phyloP scores from a whole-genome alignment of 2,113 vertebrate genomes.

The Morone saxatilis region DNA sequence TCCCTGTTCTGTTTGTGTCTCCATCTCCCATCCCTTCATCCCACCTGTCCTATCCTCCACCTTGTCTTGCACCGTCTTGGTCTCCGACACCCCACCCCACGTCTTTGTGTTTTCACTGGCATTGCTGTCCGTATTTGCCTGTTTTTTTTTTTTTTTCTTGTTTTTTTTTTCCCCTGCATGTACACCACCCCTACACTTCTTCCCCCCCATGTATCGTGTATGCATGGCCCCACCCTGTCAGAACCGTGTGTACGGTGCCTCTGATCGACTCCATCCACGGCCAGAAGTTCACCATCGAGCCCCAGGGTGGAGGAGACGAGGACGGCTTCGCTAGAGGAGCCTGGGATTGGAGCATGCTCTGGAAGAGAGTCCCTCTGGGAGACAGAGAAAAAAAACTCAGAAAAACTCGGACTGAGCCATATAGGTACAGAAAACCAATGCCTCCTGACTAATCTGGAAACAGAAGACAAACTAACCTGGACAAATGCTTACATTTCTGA shows the following conservation, averaged over 20 bases:
- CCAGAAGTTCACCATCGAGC: slow-evolving; percentile 89
- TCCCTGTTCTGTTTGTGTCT: slow-evolving; percentile 79
- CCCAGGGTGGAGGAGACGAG: slow-evolving; percentile 97
- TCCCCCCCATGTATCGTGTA: slow-evolving; percentile 45
- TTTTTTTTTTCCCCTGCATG: slow-evolving; percentile 4
- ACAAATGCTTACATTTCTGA: not conserved
- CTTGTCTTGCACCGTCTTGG: slow-evolving; percentile 40
- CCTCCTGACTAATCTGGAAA: slow-evolving; percentile 20
- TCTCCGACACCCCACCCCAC: slow-evolving; percentile 41
- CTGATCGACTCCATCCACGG: slow-evolving; percentile 98
- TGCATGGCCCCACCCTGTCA: slow-evolving; percentile 79
- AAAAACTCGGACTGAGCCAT: slow-evolving; percentile 96
- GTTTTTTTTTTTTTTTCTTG: not conserved
- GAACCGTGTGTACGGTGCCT: slow-evolving; percentile 97
- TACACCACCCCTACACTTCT: slow-evolving; percentile 10
- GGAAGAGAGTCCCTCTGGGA: slow-evolving; percentile 97
- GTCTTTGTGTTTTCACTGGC: slow-evolving; percentile 56
- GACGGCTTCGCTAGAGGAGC: slow-evolving; percentile 98
- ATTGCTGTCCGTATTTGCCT: slow-evolving; percentile 37
- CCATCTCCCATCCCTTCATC: slow-evolving; percentile 77
- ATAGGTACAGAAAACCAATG: slow-evolving; percentile 89
- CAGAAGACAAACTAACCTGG: not conserved
- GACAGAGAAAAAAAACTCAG: slow-evolving; percentile 91
- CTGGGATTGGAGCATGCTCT: slow-evolving; percentile 99
- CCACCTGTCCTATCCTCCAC: slow-evolving; percentile 72